A percentile compares a stretch with the other conserved stretches of the same genome.
Evolutionary conservation across 2,888 invertebrate species (phyloP).

Genomic region (Macrosoma leucophasiata): DNA sequence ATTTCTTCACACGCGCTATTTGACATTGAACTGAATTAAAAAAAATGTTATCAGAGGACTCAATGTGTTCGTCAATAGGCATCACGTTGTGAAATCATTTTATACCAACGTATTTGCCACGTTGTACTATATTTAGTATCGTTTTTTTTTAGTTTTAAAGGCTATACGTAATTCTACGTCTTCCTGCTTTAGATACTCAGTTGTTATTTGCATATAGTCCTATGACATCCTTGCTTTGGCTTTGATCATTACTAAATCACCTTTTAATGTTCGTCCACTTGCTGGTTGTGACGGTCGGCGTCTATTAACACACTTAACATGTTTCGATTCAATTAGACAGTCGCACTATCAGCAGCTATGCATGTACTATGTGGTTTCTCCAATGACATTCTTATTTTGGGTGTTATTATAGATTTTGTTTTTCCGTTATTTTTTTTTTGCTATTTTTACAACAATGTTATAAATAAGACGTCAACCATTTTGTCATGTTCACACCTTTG

Average conservation of each 20-base stretch:
- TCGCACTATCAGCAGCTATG: too few species aligned
- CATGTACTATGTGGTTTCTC: slow-evolving; percentile 31
- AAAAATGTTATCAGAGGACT: slow-evolving; percentile 60
- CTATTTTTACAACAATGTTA: too few species aligned
- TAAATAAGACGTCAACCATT: too few species aligned
- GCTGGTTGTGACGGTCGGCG: slow-evolving; percentile 38
- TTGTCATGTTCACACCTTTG: too few species aligned
- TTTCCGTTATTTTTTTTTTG: too few species aligned
- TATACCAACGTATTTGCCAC: slow-evolving; percentile 19
- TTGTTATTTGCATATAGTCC: slow-evolving; percentile 38
- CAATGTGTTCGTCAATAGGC: slow-evolving; percentile 44
- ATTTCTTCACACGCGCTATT: slow-evolving; percentile 55
- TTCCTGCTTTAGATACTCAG: slow-evolving; percentile 32
- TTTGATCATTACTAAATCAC: slow-evolving; percentile 55
- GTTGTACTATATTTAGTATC: too few species aligned
- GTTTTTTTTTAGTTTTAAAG: not conserved
- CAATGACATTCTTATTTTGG: slow-evolving; percentile 30
- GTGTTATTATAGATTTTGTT: too few species aligned
- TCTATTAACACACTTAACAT: slow-evolving; percentile 54
- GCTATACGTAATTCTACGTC: not conserved
- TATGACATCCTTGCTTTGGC: slow-evolving; percentile 47
- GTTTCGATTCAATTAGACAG: slow-evolving; percentile 40
- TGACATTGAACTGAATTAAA: slow-evolving; percentile 67
- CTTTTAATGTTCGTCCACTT: slow-evolving; percentile 52
- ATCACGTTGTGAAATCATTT: slow-evolving; percentile 45